Base-by-base conservation (phyloP, 2,113 vertebrate species). In the Sceloporus tristichus region DNA sequence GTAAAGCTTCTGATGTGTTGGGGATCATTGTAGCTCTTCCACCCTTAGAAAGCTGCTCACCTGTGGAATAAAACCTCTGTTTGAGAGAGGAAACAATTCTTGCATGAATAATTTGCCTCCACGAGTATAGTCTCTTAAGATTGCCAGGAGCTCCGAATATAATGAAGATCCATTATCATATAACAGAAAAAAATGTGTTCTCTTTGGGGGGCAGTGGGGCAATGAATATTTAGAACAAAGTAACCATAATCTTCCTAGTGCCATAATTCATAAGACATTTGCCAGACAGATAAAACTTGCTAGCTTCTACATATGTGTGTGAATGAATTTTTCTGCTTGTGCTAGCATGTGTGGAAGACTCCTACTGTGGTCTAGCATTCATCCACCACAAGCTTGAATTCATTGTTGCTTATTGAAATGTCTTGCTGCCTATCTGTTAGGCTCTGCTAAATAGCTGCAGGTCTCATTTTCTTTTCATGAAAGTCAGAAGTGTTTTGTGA, bases 401-500 rank as follows among this genome's bases (percentile, higher is more conserved):
- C 54, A 23, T 73, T 5, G 34, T 79, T 53, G 27, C 91, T 19
- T 76, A 82, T 25, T 82, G 84, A 89, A 92, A 56, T 54, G 79
- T 90, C 14, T 86, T 93, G 88, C 80, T 75, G 5, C 79, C 53
- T 89, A 38, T 29, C 34, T 71, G n/a, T 21, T 59, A 86, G 54
- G 54, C 5, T 11, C 23, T 88, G 29, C 27, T 87, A 74, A 84
- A 87, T 16, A 84, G 54, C 11, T 88, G 66, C 38, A 88, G 62
- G 65, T 48, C 14, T 75, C 86, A 21, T 87, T 85, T 5, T 91
- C 68, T 9, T 89, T 14, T 89, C 74, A 86, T 23, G 65, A 84
- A 90, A 94, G 86, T 88, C 62, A 86, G 29, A 73, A 84, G 21
- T 84, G 70, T 83, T 65, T 29, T 94, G 91, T 91, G 27, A 76